Percentiles rank a stretch among this genome's conserved stretches.
phyloP scores from a whole-genome alignment of 2,797 vertebrate genomes.

The Gallinago stenura region DNA sequence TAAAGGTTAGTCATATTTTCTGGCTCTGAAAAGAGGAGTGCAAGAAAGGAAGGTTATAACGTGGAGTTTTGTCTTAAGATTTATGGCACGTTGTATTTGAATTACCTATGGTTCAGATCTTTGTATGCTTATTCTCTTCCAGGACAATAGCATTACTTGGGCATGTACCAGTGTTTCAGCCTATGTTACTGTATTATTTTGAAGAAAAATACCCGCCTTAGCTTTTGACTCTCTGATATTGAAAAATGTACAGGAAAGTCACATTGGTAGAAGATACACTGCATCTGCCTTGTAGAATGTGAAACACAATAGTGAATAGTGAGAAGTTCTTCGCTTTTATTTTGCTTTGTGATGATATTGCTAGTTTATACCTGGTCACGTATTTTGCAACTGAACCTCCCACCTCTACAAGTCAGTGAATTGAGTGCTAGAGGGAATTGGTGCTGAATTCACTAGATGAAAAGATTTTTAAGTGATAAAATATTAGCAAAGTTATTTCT shows the following conservation, averaged over 20 bases:
- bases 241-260: not conserved
- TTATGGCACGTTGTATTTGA: not conserved
- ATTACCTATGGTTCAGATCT: not conserved
- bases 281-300: not conserved
- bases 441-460: not conserved
- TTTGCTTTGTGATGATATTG: not conserved
- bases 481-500: not conserved
- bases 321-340: not conserved
- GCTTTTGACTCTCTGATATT: not conserved
- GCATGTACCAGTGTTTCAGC: not conserved
- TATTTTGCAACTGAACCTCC: not conserved
- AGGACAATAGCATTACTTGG: not conserved
- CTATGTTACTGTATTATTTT: not conserved
- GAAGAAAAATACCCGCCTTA: not conserved
- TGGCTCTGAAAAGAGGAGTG: not conserved
- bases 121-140: not conserved
- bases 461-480: not conserved
- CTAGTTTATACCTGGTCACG: not conserved
- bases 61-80: not conserved
- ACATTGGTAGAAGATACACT: rapidly evolving
- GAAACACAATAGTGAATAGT: not conserved
- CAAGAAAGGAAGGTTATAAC: not conserved
- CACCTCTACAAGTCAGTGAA: not conserved
- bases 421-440: not conserved
- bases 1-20: not conserved